Evolutionary conservation across 2,113 vertebrate species (phyloP).

Genomic region (Coturnix japonica): DNA sequence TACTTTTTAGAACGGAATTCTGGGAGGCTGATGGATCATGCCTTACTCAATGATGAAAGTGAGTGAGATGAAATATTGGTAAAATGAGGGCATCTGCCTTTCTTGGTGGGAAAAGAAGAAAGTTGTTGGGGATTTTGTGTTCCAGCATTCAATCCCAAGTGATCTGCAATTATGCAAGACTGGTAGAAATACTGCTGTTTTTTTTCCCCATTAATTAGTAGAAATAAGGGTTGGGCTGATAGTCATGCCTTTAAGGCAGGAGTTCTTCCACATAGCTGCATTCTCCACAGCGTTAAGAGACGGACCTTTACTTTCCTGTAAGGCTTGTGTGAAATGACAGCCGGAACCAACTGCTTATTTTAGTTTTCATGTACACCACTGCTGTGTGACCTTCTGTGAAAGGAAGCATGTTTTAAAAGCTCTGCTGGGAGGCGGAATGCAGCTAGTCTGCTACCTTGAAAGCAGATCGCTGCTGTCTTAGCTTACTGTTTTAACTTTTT

Average conservation of each 20-base stretch:
- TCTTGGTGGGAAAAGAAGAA: neutral
- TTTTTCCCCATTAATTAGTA: neutral
- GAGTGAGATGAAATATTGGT: slow-evolving; percentile 75
- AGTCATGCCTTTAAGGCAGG: neutral
- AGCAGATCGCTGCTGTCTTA: slow-evolving; percentile 17
- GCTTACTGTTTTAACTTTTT: slow-evolving; percentile 44
- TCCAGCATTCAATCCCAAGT: neutral
- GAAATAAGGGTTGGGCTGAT: neutral
- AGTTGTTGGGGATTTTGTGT: neutral
- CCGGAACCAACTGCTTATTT: neutral
- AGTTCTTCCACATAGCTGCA: slow-evolving; percentile 1
- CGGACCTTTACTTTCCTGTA: neutral
- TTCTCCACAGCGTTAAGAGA: slow-evolving; percentile 15
- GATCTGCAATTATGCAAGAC: neutral
- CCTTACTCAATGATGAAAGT: slow-evolving; percentile 96
- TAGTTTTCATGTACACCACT: neutral
- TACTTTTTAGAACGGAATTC: slow-evolving; percentile 79
- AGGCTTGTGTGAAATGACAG: neutral
- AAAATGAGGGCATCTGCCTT: neutral
- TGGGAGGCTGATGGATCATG: slow-evolving; percentile 91
- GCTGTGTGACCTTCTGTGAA: neutral
- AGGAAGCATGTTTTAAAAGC: slow-evolving; percentile 15
- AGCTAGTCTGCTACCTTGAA: slow-evolving; percentile 6
- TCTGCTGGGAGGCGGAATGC: neutral
- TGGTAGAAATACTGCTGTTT: slow-evolving; percentile 1